A percentile compares a stretch with the other conserved stretches of the same genome.
Evolutionary conservation across 2,797 vertebrate species (phyloP).

Genomic region (Anas georgica): DNA sequence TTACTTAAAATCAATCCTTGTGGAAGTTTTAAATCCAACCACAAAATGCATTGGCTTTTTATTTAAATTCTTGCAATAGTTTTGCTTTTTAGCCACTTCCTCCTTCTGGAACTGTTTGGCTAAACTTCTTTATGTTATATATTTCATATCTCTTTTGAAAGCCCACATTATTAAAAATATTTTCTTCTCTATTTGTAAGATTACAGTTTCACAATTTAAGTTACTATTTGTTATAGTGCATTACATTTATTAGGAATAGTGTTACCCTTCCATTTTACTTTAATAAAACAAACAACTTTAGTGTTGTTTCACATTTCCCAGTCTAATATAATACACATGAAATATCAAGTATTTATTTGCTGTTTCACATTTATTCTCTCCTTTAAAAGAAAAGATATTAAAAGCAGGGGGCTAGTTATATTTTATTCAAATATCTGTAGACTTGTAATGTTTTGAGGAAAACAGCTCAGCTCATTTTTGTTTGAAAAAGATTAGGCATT

Average conservation of each 20-base stretch:
- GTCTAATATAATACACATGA: background rate
- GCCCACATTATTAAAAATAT: background rate
- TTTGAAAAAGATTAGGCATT: background rate
- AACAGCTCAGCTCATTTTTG: background rate
- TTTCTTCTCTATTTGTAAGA: background rate
- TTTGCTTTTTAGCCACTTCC: background rate
- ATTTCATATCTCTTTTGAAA: background rate
- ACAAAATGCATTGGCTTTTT: background rate
- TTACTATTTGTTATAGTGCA: background rate
- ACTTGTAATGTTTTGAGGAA: background rate
- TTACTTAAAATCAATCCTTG: background rate
- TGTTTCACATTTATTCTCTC: background rate
- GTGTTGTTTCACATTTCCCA: background rate
- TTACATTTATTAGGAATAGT: background rate
- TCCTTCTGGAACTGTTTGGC: background rate
- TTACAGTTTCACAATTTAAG: background rate
- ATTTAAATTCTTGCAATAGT: background rate
- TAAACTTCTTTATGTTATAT: background rate
- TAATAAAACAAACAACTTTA: background rate
- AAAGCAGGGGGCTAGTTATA: background rate
- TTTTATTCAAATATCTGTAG: background rate
- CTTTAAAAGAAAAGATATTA: background rate
- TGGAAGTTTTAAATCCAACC: background rate
- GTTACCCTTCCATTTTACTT: background rate
- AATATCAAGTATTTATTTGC: background rate